Base-by-base conservation (phyloP, 2,888 invertebrate genomes). In the Barypeithes pellucidus region DNA sequence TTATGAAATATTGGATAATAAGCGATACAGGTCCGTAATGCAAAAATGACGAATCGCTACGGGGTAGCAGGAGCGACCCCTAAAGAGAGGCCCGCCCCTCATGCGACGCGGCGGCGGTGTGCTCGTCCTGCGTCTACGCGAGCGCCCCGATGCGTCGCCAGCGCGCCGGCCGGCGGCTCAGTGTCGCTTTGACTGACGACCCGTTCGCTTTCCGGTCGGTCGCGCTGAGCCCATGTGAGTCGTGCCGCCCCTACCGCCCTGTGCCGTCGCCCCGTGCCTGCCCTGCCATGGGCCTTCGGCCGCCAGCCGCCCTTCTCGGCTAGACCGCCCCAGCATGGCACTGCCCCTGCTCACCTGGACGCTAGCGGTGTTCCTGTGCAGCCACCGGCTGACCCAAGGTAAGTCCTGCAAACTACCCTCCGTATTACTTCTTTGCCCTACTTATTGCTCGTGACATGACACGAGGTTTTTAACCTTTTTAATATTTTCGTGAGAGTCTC, bases 321-420 rank as follows among this genome's bases (percentile, higher is more conserved):
- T 75, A 75, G 75, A 75, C 57, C 75, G 75, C 72, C 75, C 71
- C 75, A 75, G 75, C 75, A 75, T 75, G 75, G 75, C 75, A 67
- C 68, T 75, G 67, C 63, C 62, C 67, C 63, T 65, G 71, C 72
- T 71, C 71, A 75, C 75, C 67, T 72, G 71, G 62, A 67, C 67
- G 33, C 71, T 65, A 72, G 75, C 68, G 75, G 63, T 75, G 68
- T 68, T 75, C 63, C 72, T 75, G 67, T 75, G 67, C 75, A 72
- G 75, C 72, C 75, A 67, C 67, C 75, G 74, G 70, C 74, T 74
- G 74, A 70, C 61, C 62, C 70, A 71, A 70, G 74, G 74, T 74
- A 33, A 74, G 67, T 70, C 43, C 36, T 62, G 36, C 54, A 39
- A 50, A 22, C 39, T 7, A 36, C 18, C 65, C 45, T 29, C 5